Evolutionary conservation across 2,113 vertebrate species (phyloP), one percentile per base, ranked within the genome.

Genomic region (Myrmecophaga tridactyla): DNA sequence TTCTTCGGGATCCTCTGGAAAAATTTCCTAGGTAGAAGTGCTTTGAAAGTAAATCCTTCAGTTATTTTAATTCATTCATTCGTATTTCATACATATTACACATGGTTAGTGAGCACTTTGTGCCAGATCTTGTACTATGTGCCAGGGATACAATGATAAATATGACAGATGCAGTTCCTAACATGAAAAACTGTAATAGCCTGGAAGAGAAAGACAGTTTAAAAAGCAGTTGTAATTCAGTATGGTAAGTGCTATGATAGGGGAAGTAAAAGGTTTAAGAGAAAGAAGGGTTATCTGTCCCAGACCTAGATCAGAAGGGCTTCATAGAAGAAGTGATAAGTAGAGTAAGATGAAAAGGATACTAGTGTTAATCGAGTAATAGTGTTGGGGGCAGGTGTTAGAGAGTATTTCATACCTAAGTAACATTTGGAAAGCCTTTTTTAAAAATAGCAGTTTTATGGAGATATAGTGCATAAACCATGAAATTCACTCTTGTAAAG

Each of bases 1-100:
- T 78, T 86, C 41, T 81, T 89, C n/a, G 29, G 46, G 86, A 48
- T 72, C 80, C 23, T 94, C 21, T 92, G 34, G n/a, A 43, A 86
- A 89, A 65, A 36, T 62, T 73, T 94, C 51, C 46, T 83, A 82
- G 53, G 63, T 93, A 8, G 31, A 94, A 88, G 27, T 89, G 4
- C 46, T 89, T 95, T 89, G 43, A 81, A 94, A 95, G n/a, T 90
- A 83, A 86, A 31, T 13, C 29, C 10, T 91, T 89, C 43, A 84
- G 23, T 93, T 94, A 51, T 94, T 91, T 93, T 90, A 65, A 7
- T 95, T 86, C 4, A 75, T 93, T 83, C 5, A 18, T 58, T 58
- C 56, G 23, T 58, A 21, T 58, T 95, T 86, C 29, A 75, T 94
- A 78, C 51, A 48, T 65, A 76, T 92, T 36, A 88, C 34, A 86